These are phyloP conservation scores for Gasterosteus aculeatus DNA, from an alignment of 2,113 vertebrate species.

Conservation along the genomic window DNA sequence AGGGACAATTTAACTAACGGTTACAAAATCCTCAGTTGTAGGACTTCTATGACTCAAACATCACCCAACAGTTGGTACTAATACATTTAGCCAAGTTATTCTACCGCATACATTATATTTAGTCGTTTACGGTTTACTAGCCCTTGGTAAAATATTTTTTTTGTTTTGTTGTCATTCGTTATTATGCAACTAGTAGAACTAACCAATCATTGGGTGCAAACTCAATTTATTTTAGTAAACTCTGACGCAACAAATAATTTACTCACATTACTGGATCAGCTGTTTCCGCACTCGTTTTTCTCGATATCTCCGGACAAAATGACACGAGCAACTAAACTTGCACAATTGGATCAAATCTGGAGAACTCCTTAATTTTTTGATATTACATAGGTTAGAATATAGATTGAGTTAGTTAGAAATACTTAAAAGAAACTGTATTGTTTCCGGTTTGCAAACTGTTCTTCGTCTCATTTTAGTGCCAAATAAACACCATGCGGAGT, in stretches of 20 bases:
- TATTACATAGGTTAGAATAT: background rate
- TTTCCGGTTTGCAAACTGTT: background rate
- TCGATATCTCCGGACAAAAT: too few species aligned
- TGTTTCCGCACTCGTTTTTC: background rate
- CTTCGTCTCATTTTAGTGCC: background rate
- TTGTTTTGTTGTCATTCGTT: background rate
- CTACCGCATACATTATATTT: too few species aligned
- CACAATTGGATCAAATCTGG: background rate
- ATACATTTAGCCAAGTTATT: background rate
- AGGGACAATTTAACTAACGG: background rate
- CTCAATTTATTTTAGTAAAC: too few species aligned
- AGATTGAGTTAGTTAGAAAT: background rate
- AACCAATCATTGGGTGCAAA: background rate
- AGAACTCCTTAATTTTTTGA: background rate
- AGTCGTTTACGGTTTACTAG: background rate
- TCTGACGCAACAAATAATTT: background rate
- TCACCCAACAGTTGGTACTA: too few species aligned
- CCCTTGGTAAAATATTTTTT: background rate
- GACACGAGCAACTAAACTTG: background rate
- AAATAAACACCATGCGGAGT: background rate
- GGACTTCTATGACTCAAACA: background rate
- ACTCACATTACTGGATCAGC: background rate
- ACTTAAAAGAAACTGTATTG: background rate
- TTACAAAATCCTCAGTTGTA: background rate
- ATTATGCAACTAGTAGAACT: background rate